Conservation (phyloP, 2,888 invertebrate species). For the Helicoverpa assulta region DNA sequence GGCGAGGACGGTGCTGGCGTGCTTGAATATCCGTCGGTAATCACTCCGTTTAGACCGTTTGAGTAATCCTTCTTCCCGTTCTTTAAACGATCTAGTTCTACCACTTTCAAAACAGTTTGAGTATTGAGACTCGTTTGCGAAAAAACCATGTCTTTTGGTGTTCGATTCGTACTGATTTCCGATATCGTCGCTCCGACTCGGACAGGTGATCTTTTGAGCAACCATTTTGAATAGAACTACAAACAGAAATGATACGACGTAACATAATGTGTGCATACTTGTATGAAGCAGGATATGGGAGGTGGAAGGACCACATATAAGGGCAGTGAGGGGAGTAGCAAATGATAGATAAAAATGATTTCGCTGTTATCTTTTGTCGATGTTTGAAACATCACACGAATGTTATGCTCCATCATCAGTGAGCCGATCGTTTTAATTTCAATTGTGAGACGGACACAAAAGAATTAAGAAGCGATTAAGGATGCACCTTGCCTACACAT, state of each 20-base stretch:
- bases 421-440: slow-evolving; percentile 35
- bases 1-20: slow-evolving; percentile 71
- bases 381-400: slow-evolving; percentile 42
- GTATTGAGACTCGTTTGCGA: slow-evolving; percentile 89
- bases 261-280: slow-evolving; percentile 89
- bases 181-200: slow-evolving; percentile 89
- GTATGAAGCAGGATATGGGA: slow-evolving; percentile 79
- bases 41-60: slow-evolving; percentile 81
- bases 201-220: slow-evolving; percentile 89
- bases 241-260: slow-evolving; percentile 90
- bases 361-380: slow-evolving; percentile 32
- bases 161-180: slow-evolving; percentile 84
- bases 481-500: slow-evolving; percentile 42
- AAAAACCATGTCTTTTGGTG: slow-evolving; percentile 89
- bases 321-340: slow-evolving; percentile 51
- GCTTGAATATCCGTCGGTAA: slow-evolving; percentile 79
- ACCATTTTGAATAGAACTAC: slow-evolving; percentile 91
- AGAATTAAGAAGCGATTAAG: slow-evolving; percentile 30
- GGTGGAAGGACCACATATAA: slow-evolving; percentile 46
- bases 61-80: slow-evolving; percentile 83
- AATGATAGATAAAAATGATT: slow-evolving; percentile 56
- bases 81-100: slow-evolving; percentile 89
- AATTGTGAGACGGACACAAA: slow-evolving; percentile 44
- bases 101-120: slow-evolving; percentile 88
- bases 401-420: slow-evolving; percentile 38